Base-by-base conservation (phyloP, 2,888 invertebrate genomes). In the Tillus elongatus region DNA sequence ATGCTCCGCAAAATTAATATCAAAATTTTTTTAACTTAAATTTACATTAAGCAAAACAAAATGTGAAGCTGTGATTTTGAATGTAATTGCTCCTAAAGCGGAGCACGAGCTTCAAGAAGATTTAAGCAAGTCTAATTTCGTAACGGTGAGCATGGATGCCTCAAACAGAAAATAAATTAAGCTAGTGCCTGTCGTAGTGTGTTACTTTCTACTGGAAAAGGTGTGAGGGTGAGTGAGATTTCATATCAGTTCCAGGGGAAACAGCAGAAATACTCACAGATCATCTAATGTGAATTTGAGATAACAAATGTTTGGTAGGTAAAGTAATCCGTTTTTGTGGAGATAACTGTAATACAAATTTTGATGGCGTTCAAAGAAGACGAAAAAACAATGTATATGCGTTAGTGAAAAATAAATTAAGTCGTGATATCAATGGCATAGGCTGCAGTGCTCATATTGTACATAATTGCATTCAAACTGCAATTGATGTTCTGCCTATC, bases 381-480 rank as follows among this genome's bases (percentile, higher is more conserved):
- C 33, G 32, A 10, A 12, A 13, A 33, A 37, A 37, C 8, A 48
- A 50, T 36, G 37, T 48, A 37, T 45, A 34, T 36, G 10, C 15
- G 3, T 47, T 44, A 40, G 26, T 50, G 15, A 37, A 45, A 11
- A 15, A 39, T 29, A 14, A 26, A 13, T 26, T 50, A 11, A 44
- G 47, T 14, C 36, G 33, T 40, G 36, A 45, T 11, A 41, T 47
- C 19, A 30, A 49, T 36, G 53, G 48, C 14, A 39, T 50, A 15
- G 51, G 51, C 6, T 60, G 57, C 47, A 50, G 43, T 31, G 60
- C 54, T 14, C 58, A 61, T 44, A 57, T 61, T 32, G 36, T 53
- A 9, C 52, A 58, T 38, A 60, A 58, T 44, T 36, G 51, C 11
- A 40, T 58, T n/a, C 51, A 57, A 45, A 49, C 44, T 16, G 55